Conservation (phyloP, 2,797 vertebrate genomes). For the Scleropages formosus region DNA sequence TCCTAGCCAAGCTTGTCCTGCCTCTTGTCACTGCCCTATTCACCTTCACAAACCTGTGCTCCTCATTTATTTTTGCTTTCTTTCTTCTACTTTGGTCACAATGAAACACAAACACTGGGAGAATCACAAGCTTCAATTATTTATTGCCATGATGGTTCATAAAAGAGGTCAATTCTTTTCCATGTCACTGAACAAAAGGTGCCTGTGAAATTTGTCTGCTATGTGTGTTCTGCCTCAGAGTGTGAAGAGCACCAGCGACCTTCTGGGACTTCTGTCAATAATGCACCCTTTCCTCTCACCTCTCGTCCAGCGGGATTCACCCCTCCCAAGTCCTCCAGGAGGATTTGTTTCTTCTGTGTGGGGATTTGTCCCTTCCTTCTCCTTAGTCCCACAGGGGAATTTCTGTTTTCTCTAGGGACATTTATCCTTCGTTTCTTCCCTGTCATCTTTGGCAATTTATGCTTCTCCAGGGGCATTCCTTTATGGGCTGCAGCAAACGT, state of each 20-base stretch:
- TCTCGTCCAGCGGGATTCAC: no score
- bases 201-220: constrained; percentile 29
- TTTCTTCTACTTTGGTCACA: background rate
- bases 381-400: no score
- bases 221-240: constrained; percentile 83
- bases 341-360: no score
- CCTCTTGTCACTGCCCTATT: background rate
- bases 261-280: no score
- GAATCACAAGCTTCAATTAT: constrained; percentile 39
- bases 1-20: background rate
- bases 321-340: no score
- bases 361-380: no score
- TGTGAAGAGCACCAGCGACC: constrained; percentile 57
- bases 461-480: no score
- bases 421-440: no score
- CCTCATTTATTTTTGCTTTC: background rate
- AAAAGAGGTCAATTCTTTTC: constrained; percentile 39
- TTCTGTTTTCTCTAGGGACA: no score
- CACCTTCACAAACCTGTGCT: background rate
- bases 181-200: constrained; percentile 30
- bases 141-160: constrained; percentile 37
- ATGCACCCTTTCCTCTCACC: no score
- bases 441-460: no score
- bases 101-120: constrained; percentile 18
- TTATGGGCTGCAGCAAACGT: no score